Evolutionary conservation across 1,140 invertebrate genomes (phyloP).

Genomic region (Cepaea nemoralis): DNA sequence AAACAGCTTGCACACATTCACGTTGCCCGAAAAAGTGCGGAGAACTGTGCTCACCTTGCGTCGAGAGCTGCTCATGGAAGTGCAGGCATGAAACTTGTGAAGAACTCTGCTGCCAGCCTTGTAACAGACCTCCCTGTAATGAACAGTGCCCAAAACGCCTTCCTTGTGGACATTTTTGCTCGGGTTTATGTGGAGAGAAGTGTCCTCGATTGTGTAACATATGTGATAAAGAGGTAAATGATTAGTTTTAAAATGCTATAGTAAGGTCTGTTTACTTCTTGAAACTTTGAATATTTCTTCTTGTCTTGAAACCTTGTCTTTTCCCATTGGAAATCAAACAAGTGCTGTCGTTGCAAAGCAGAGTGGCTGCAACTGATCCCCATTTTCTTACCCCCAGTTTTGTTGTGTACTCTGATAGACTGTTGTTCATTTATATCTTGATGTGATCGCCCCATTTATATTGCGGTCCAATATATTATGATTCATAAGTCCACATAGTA

Average conservation of each 20-base stretch:
- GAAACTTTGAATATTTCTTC: no score
- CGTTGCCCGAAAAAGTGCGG: constrained; percentile 76
- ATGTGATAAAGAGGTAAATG: constrained; percentile 44
- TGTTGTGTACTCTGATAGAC: no score
- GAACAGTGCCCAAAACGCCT: constrained; percentile 54
- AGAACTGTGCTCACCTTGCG: constrained; percentile 75
- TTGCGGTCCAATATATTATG: no score
- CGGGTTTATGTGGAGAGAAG: constrained; percentile 77
- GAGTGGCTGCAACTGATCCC: no score
- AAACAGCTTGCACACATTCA: constrained; percentile 74
- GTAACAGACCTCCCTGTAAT: constrained; percentile 74
- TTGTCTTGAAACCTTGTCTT: no score
- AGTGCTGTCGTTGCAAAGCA: no score
- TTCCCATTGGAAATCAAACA: no score
- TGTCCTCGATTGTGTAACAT: constrained; percentile 72
- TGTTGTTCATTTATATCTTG: no score
- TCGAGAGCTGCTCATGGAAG: constrained; percentile 72
- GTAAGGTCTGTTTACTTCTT: not conserved
- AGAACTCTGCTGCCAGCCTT: constrained; percentile 75
- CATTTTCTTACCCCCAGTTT: no score
- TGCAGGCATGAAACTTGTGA: constrained; percentile 75
- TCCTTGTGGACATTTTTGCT: constrained; percentile 78
- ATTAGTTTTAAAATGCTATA: not conserved
- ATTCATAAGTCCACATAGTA: no score
- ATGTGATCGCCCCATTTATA: no score